Conservation (phyloP, 2,113 vertebrate genomes). For the Microcebus griseorufus region DNA sequence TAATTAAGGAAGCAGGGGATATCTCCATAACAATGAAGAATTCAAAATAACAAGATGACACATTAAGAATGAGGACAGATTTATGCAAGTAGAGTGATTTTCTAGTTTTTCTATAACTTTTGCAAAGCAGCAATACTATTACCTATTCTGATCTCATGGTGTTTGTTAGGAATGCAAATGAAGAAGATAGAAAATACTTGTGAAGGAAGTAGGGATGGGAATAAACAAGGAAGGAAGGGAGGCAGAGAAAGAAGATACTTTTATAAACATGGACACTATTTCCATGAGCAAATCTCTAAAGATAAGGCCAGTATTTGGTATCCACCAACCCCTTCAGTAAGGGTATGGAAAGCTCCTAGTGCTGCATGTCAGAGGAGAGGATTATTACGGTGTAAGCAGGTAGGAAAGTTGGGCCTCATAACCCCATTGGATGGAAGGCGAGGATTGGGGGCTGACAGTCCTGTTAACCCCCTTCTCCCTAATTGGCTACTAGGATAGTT, state of each 20-base stretch:
- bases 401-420: background rate
- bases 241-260: background rate
- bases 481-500: background rate
- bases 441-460: background rate
- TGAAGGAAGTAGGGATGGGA: background rate
- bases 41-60: background rate
- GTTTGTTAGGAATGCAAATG: background rate
- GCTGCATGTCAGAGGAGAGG: background rate
- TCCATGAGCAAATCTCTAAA: background rate
- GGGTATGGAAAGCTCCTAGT: background rate
- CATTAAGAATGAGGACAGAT: background rate
- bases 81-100: background rate
- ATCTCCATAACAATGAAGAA: background rate
- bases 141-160: background rate
- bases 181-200: background rate
- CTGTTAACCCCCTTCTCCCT: background rate
- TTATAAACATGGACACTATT: background rate
- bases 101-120: background rate
- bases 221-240: background rate
- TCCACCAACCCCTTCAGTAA: background rate
- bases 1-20: background rate
- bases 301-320: background rate
- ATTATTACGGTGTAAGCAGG: background rate
- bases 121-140: background rate
- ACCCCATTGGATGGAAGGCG: background rate